phyloP scores from a whole-genome alignment of 2,888 invertebrate genomes.

The Pandemis corylana region DNA sequence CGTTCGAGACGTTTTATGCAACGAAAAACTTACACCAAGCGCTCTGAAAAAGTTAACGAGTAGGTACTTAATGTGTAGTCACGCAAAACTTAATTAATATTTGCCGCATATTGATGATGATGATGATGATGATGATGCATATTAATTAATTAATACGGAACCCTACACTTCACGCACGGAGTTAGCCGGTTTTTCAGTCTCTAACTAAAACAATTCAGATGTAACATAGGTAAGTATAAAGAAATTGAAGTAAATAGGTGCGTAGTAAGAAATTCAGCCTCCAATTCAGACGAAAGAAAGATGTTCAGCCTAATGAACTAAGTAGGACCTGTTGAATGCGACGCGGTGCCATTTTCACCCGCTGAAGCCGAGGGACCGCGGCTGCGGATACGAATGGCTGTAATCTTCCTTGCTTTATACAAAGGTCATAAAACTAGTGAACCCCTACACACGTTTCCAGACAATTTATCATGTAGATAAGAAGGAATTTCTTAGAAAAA shows the following conservation, averaged over 20 bases:
- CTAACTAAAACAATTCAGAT: neutral
- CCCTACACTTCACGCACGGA: too few relatives aligned
- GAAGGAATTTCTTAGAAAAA: slow-evolving; percentile 10
- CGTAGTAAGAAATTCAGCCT: slow-evolving; percentile 34
- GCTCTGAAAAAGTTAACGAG: too few relatives aligned
- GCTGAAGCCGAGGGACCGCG: slow-evolving; percentile 10
- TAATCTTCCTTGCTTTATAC: slow-evolving; percentile 25
- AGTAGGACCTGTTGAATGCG: slow-evolving; percentile 70
- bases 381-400: slow-evolving; percentile 20
- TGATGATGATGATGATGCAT: too few relatives aligned
- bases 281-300: slow-evolving; percentile 49
- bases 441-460: slow-evolving; percentile 17
- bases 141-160: too few relatives aligned
- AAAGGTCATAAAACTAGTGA: slow-evolving; percentile 15
- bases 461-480: slow-evolving; percentile 22
- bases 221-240: neutral
- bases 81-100: too few relatives aligned
- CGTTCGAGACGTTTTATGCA: too few relatives aligned
- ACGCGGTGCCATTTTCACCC: slow-evolving; percentile 36
- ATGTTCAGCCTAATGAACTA: slow-evolving; percentile 55
- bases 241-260: neutral
- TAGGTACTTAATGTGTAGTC: too few relatives aligned
- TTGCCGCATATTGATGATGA: too few relatives aligned
- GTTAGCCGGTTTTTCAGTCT: too few relatives aligned
- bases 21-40: too few relatives aligned